Conservation (phyloP, 2,888 invertebrate species). For the Drosophila histrio region DNA sequence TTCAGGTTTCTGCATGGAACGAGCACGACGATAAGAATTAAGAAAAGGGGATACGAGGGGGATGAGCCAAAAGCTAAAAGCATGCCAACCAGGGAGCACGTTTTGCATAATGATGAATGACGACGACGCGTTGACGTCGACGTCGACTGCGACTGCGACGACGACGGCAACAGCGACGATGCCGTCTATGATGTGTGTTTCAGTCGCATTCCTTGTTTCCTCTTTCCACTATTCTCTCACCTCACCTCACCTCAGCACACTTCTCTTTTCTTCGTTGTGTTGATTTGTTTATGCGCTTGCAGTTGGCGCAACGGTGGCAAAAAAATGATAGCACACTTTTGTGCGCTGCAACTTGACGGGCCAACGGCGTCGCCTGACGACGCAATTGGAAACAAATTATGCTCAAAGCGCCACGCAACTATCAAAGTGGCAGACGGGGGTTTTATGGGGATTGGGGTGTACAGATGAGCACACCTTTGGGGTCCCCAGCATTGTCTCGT, state of each 20-base stretch:
- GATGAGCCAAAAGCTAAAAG: conserved; percentile 50
- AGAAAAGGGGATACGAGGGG: neutral
- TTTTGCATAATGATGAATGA: conserved; percentile 80
- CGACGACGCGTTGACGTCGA: conserved; percentile 49
- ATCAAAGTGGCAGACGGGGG: conserved; percentile 48
- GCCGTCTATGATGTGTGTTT: conserved; percentile 54
- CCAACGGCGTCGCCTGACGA: conserved; percentile 43
- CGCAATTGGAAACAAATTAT: conserved; percentile 79
- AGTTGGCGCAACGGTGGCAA: conserved; percentile 33
- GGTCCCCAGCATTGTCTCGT: conserved; percentile 12
- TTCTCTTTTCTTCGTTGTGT: conserved; percentile 17
- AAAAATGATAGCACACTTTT: conserved; percentile 52
- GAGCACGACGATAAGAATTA: conserved; percentile 22
- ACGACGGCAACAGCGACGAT: conserved; percentile 4
- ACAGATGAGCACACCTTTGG: conserved; percentile 37
- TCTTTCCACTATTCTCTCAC: conserved; percentile 10
- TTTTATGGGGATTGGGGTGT: neutral
- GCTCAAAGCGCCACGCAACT: conserved; percentile 69
- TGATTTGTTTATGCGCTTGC: conserved; percentile 72
- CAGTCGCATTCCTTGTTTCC: conserved; percentile 28
- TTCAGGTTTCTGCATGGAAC: conserved; percentile 59
- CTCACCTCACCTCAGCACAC: neutral
- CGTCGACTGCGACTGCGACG: conserved; percentile 1
- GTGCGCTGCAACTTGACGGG: conserved; percentile 47
- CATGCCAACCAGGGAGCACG: conserved; percentile 68